Evolutionary conservation across 53 echinoderm and acorn worm genomes (phyloP).

Genomic region (Echinometra lucunter): DNA sequence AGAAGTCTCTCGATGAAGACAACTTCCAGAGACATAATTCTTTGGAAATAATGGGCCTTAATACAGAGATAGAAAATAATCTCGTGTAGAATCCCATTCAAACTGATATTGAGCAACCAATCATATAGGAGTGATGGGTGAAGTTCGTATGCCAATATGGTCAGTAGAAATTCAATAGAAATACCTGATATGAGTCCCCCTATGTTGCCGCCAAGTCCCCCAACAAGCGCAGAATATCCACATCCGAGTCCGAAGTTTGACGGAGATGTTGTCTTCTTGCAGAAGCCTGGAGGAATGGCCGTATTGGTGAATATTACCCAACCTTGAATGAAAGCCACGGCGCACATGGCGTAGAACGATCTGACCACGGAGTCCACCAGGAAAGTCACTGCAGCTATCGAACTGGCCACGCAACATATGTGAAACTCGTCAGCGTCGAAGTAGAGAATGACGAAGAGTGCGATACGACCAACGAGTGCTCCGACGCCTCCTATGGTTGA

Average conservation of each 20-base stretch:
- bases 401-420: background rate
- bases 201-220: conserved; percentile 21
- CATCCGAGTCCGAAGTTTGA: background rate
- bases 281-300: background rate
- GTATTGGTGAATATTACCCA: conserved; percentile 2
- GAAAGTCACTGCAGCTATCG: background rate
- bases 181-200: background rate
- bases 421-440: background rate
- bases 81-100: no score
- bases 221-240: conserved; percentile 49
- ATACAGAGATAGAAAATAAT: no score
- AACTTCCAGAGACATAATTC: no score
- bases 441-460: background rate
- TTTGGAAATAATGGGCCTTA: no score
- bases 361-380: background rate
- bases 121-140: no score
- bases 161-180: no score
- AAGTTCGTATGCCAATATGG: no score
- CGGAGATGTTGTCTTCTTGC: background rate
- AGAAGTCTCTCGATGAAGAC: no score
- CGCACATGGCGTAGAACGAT: background rate
- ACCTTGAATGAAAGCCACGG: background rate
- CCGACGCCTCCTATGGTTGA: background rate
- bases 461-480: background rate
- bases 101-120: no score